Evolutionary conservation across 2,113 vertebrate species (phyloP).

Genomic region (Nothocercus nigrocapillus): DNA sequence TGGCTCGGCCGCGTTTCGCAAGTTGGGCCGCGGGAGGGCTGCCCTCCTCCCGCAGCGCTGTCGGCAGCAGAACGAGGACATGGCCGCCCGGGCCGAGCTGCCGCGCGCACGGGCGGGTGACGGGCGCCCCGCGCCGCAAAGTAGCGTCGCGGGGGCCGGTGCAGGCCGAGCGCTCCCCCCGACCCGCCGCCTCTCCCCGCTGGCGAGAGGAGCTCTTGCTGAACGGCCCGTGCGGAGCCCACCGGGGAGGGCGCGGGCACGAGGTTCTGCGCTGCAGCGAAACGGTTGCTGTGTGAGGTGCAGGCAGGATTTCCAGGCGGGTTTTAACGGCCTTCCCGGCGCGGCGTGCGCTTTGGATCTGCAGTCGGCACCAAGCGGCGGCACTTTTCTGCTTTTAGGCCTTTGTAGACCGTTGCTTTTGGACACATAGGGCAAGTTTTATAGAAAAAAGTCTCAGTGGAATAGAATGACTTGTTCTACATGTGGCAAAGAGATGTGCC

Average conservation of each 20-base stretch:
- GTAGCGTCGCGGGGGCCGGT: neutral
- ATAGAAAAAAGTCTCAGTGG: accelerated
- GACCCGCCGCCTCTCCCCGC: too few relatives aligned
- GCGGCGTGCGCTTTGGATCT: neutral
- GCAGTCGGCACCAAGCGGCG: neutral
- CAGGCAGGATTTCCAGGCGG: constrained; percentile 6
- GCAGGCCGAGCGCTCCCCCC: too few relatives aligned
- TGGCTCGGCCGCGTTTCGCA: neutral
- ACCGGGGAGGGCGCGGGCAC: neutral
- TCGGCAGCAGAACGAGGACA: constrained; percentile 57
- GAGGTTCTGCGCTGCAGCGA: neutral
- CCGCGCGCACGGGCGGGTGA: neutral
- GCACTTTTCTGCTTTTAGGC: neutral
- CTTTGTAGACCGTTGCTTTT: neutral
- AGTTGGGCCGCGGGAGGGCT: neutral
- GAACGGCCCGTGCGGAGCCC: too few relatives aligned
- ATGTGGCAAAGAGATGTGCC: neutral
- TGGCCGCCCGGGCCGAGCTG: constrained; percentile 59
- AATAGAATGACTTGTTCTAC: neutral
- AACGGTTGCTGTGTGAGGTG: constrained; percentile 39
- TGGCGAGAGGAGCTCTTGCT: too few relatives aligned
- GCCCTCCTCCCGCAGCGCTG: constrained; percentile 39
- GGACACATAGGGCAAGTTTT: neutral
- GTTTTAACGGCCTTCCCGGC: neutral
- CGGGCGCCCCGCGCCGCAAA: constrained; percentile 17